phyloP scores from a whole-genome alignment of 2,888 invertebrate genomes.

The Xanthia icteritia region DNA sequence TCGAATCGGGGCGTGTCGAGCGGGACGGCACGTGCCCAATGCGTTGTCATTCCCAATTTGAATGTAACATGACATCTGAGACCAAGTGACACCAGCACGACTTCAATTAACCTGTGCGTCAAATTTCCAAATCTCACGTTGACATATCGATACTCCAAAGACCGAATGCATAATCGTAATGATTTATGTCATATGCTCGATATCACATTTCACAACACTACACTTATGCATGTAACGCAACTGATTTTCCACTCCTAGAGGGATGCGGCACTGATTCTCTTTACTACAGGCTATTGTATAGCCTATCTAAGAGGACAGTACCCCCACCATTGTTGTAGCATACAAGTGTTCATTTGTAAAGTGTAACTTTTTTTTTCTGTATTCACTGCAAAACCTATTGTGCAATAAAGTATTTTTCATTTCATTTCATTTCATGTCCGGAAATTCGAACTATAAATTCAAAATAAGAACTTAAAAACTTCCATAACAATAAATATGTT shows the following conservation, averaged over 20 bases:
- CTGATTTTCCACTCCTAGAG: too few species aligned
- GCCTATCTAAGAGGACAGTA: too few species aligned
- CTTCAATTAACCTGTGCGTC: slow-evolving; percentile 63
- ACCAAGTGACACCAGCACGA: slow-evolving; percentile 56
- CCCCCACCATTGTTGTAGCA: too few species aligned
- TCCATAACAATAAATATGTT: slow-evolving; percentile 50
- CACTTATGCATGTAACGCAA: slow-evolving; percentile 11
- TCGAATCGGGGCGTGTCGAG: slow-evolving; percentile 29
- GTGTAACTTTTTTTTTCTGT: too few species aligned
- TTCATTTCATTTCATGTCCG: too few species aligned
- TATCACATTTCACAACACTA: slow-evolving; percentile 46
- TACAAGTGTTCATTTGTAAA: too few species aligned
- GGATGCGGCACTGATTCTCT: too few species aligned
- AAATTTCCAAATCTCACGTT: slow-evolving; percentile 48
- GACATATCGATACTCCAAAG: slow-evolving; percentile 21
- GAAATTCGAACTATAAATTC: slow-evolving; percentile 49
- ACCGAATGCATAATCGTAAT: slow-evolving; percentile 18
- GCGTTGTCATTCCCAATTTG: slow-evolving; percentile 60
- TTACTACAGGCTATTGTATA: too few species aligned
- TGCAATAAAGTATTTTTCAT: too few species aligned
- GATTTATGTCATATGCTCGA: slow-evolving; percentile 20
- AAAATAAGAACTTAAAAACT: slow-evolving; percentile 56
- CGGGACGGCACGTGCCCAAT: slow-evolving; percentile 38
- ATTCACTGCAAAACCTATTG: too few species aligned
- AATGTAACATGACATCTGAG: slow-evolving; percentile 64